Conservation (phyloP, 2,113 vertebrate genomes). For the Grantiella picta region DNA sequence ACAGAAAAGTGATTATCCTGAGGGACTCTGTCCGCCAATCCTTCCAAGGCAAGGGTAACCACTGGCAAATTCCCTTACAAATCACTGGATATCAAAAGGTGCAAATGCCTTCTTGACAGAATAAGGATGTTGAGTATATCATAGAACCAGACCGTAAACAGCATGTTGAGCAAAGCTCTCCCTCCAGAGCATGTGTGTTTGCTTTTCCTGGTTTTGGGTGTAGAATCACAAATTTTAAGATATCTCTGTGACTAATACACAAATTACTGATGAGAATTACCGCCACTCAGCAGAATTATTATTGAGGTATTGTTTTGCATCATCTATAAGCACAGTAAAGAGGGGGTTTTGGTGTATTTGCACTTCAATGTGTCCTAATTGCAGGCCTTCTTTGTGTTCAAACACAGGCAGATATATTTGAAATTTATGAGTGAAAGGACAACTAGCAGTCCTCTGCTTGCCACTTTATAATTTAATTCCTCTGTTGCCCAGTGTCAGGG, state of each 20-base stretch:
- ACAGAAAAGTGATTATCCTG: not conserved
- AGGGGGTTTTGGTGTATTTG: not conserved
- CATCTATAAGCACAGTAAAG: not conserved
- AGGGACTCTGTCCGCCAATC: not conserved
- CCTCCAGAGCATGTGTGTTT: not conserved
- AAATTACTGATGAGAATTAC: not conserved
- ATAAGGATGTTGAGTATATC: not conserved
- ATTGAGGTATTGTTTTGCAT: not conserved
- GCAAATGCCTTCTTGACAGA: not conserved
- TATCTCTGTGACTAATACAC: not conserved
- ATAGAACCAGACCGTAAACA: not conserved
- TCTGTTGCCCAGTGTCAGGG: not conserved
- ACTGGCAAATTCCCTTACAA: not conserved
- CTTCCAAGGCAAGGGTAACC: not conserved
- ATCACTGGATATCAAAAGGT: not conserved
- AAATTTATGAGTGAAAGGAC: not conserved
- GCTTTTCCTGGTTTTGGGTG: not conserved
- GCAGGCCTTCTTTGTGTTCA: not conserved
- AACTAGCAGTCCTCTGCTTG: conserved; percentile 2
- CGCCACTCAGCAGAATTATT: not conserved
- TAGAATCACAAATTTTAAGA: not conserved
- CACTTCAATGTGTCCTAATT: conserved; percentile 8
- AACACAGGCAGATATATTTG: conserved; percentile 17
- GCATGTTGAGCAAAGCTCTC: not conserved
- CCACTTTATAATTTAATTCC: not conserved